These are phyloP conservation scores for Altica lythri DNA, from an alignment of 2,888 invertebrate species.

Conservation along the genomic window DNA sequence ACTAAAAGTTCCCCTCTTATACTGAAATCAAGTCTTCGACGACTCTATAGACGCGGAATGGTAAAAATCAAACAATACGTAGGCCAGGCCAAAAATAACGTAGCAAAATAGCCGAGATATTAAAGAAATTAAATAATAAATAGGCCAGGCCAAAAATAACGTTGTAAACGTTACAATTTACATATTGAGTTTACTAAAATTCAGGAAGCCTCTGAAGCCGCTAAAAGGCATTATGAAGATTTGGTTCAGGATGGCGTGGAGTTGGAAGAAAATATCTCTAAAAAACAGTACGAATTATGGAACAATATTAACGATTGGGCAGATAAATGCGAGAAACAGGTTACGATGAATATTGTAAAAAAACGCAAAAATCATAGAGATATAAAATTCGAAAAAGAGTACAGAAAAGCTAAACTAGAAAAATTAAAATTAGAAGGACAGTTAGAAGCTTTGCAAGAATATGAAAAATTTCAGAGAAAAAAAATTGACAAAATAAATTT, in stretches of 20 bases:
- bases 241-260: slow-evolving; percentile 12
- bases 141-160: too few species aligned
- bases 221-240: slow-evolving; percentile 4
- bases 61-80: too few species aligned
- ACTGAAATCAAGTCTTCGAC: too few species aligned
- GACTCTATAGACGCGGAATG: too few species aligned
- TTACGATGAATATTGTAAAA: too few species aligned
- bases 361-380: too few species aligned
- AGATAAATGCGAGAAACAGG: too few species aligned
- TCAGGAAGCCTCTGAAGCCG: slow-evolving; percentile 18
- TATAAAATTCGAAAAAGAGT: slow-evolving; percentile 3
- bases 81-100: too few species aligned
- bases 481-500: slow-evolving; percentile 30
- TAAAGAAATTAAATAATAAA: too few species aligned
- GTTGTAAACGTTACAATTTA: too few species aligned
- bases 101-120: too few species aligned
- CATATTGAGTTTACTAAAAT: not conserved
- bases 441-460: slow-evolving; percentile 29
- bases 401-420: slow-evolving; percentile 16
- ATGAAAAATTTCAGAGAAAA: slow-evolving; percentile 31
- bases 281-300: slow-evolving; percentile 17
- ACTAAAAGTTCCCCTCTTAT: too few species aligned
- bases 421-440: slow-evolving; percentile 34
- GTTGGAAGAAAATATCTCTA: slow-evolving; percentile 15
- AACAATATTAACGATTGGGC: slow-evolving; percentile 12